Percentiles rank a stretch among this genome's conserved stretches.
These are phyloP conservation scores for Troides aeacus DNA, from an alignment of 2,888 invertebrate genomes.

Conservation along the genomic window DNA sequence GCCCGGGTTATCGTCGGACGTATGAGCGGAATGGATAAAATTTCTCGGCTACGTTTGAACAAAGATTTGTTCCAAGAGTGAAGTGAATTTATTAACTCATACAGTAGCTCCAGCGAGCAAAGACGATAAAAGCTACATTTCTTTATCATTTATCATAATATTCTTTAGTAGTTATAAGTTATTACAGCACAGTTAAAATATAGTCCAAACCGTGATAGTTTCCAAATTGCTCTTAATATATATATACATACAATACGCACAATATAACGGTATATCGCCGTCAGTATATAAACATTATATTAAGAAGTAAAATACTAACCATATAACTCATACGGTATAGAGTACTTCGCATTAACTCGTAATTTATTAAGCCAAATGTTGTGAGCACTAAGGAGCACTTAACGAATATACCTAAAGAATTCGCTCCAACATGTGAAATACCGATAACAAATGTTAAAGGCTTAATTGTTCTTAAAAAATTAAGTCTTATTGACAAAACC, in stretches of 20 bases:
- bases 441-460: not conserved
- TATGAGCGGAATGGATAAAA: slow-evolving; percentile 45
- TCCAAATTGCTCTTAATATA: not conserved
- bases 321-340: not conserved
- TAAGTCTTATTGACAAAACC: slow-evolving; percentile 3
- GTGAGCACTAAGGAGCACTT: slow-evolving; percentile 8
- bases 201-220: not conserved
- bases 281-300: no score
- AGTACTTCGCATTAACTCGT: slow-evolving; percentile 9
- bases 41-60: slow-evolving; percentile 22
- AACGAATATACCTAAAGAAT: slow-evolving; percentile 12
- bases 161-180: not conserved
- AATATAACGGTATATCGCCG: not conserved
- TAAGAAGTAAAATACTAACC: not conserved
- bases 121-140: not conserved
- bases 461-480: slow-evolving; percentile 8
- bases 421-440: slow-evolving; percentile 16
- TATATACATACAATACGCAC: no score
- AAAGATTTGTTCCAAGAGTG: slow-evolving; percentile 13
- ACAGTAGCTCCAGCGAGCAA: not conserved
- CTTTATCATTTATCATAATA: slow-evolving; percentile 1
- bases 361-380: slow-evolving; percentile 1
- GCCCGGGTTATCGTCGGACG: slow-evolving; percentile 38
- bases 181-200: not conserved
- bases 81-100: slow-evolving; percentile 9